Conservation (phyloP, 2,888 invertebrate genomes). For the Antitype chi region DNA sequence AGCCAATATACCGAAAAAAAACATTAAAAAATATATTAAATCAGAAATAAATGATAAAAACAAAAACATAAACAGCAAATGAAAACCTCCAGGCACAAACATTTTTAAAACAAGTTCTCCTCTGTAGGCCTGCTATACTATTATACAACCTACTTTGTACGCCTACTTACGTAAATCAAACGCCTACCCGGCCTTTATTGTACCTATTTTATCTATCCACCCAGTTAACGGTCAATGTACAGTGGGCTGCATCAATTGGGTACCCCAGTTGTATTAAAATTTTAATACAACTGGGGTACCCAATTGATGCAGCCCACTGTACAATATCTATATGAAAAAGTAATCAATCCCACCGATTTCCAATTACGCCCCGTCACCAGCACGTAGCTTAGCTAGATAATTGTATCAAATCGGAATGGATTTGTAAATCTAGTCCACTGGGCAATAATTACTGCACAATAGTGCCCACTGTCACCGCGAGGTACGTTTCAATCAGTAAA, state of each 20-base stretch:
- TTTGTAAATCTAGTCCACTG: constrained; percentile 61
- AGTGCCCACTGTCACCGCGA: constrained; percentile 39
- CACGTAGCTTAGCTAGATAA: constrained; percentile 44
- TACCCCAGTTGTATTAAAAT: too few species aligned
- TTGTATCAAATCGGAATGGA: constrained; percentile 59
- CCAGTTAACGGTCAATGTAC: neutral
- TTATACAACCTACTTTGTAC: too few species aligned
- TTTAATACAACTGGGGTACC: too few species aligned
- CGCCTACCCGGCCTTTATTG: neutral
- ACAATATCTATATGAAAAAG: constrained; percentile 30
- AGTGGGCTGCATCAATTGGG: too few species aligned
- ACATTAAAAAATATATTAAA: too few species aligned
- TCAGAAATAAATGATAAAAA: too few species aligned
- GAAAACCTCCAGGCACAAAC: too few species aligned
- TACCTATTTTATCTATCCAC: neutral
- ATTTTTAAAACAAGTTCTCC: too few species aligned
- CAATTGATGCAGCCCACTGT: too few species aligned
- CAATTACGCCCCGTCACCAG: constrained; percentile 47
- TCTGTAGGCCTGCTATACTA: too few species aligned
- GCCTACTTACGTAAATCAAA: neutral
- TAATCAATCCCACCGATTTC: constrained; percentile 40
- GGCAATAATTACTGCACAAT: constrained; percentile 60
- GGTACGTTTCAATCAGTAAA: constrained; percentile 11
- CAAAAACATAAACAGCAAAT: too few species aligned
- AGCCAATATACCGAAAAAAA: too few species aligned